A percentile compares a stretch with the other conserved stretches of the same genome.
Evolutionary conservation across 2,113 vertebrate species (phyloP).

Genomic region (Emberiza fucata): DNA sequence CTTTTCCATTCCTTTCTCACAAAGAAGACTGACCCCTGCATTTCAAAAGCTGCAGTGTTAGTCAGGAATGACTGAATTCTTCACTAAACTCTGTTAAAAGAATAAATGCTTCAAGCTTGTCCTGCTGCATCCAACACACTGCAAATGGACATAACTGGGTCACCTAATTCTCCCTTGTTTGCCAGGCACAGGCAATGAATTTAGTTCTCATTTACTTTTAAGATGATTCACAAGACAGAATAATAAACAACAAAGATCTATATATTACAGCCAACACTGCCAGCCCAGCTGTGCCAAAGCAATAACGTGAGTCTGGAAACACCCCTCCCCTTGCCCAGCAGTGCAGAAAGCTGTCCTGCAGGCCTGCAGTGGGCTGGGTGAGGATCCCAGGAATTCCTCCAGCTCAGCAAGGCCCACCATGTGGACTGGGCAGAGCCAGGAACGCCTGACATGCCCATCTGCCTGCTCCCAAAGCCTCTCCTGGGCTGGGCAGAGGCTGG

Average conservation of each 20-base stretch:
- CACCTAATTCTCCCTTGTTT: conserved; percentile 29
- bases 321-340: background rate
- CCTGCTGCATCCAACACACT: background rate
- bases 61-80: background rate
- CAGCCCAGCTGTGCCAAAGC: background rate
- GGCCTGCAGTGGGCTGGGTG: background rate
- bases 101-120: background rate
- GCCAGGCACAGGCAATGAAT: background rate
- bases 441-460: background rate
- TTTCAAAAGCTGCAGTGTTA: background rate
- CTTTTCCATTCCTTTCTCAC: background rate
- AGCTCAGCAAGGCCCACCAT: background rate
- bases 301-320: background rate
- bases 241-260: conserved; percentile 5
- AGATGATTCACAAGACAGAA: conserved; percentile 5
- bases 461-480: too few relatives aligned
- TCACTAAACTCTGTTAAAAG: background rate
- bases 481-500: accelerated
- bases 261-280: background rate
- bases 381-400: background rate
- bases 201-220: conserved; percentile 30
- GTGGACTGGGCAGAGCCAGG: background rate
- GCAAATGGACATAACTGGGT: conserved; percentile 27
- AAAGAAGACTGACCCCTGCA: background rate
- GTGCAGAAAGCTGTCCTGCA: background rate